Conservation (phyloP, 1,140 invertebrate species). For the Melitaea cinxia region DNA sequence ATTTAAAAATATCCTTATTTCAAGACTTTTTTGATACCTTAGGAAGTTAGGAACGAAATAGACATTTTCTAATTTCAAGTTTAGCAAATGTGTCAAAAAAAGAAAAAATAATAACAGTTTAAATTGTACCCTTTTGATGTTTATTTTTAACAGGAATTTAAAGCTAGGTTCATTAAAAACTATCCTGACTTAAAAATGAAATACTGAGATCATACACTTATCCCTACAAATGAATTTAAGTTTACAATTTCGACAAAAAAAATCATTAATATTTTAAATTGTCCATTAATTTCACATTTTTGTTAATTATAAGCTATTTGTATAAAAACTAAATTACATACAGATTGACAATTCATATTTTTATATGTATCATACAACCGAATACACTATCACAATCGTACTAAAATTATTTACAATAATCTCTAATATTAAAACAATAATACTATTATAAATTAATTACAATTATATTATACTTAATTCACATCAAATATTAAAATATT, state of each 20-base stretch:
- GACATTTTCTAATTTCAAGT: too few relatives aligned
- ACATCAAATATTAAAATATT: conserved; percentile 33
- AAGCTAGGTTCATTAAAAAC: conserved; percentile 36
- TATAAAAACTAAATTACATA: conserved; percentile 1
- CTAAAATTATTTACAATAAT: conserved; percentile 37
- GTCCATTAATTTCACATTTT: not conserved
- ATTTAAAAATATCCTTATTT: conserved; percentile 2
- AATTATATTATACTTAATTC: conserved; percentile 23
- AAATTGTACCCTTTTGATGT: conserved; percentile 3
- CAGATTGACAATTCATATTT: not conserved
- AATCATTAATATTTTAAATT: not conserved
- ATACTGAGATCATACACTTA: conserved; percentile 47
- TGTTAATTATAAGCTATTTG: not conserved
- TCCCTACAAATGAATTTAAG: conserved; percentile 25
- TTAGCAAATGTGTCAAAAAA: too few relatives aligned
- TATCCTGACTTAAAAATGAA: conserved; percentile 36
- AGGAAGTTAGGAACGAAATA: too few relatives aligned
- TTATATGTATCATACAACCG: conserved; percentile 4
- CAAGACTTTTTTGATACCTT: not conserved
- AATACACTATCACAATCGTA: conserved; percentile 38
- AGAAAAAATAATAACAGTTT: not conserved
- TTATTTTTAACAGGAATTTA: conserved; percentile 25
- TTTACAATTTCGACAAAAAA: not conserved
- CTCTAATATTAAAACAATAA: conserved; percentile 18
- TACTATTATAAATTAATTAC: conserved; percentile 37